Evolutionary conservation across 1,140 invertebrate species (phyloP).

Genomic region (Philotrypesis tridentata): DNA sequence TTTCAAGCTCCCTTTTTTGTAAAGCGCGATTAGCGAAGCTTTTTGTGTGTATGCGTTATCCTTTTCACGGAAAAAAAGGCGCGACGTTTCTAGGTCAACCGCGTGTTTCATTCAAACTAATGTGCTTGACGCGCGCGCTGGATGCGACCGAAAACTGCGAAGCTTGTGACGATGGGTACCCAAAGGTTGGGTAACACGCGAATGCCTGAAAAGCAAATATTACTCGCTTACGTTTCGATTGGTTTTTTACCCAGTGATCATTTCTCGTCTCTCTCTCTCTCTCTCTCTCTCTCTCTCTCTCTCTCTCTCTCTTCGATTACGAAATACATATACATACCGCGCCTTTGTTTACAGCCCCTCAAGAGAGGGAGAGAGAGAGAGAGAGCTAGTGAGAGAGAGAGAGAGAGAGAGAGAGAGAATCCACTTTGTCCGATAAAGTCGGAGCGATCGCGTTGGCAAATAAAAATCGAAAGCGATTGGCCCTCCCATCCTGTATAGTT

Average conservation of each 20-base stretch:
- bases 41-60: too few relatives aligned
- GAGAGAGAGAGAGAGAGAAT: background rate
- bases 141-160: too few relatives aligned
- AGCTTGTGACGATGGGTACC: too few relatives aligned
- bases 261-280: background rate
- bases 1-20: too few relatives aligned
- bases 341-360: conserved; percentile 22
- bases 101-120: too few relatives aligned
- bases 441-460: conserved; percentile 7
- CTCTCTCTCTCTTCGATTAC: background rate
- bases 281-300: conserved; percentile 13
- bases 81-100: too few relatives aligned
- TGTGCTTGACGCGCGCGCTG: too few relatives aligned
- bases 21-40: too few relatives aligned
- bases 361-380: too few relatives aligned
- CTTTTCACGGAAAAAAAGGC: too few relatives aligned
- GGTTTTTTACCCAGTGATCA: background rate
- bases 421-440: background rate
- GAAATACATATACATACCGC: background rate
- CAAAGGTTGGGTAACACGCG: background rate
- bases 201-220: background rate
- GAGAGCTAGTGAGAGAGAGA: background rate
- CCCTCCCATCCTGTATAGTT: too few relatives aligned
- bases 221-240: background rate
- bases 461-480: conserved; percentile 10